phyloP scores from a whole-genome alignment of 2,888 invertebrate species.

The Brachypterus glaber region DNA sequence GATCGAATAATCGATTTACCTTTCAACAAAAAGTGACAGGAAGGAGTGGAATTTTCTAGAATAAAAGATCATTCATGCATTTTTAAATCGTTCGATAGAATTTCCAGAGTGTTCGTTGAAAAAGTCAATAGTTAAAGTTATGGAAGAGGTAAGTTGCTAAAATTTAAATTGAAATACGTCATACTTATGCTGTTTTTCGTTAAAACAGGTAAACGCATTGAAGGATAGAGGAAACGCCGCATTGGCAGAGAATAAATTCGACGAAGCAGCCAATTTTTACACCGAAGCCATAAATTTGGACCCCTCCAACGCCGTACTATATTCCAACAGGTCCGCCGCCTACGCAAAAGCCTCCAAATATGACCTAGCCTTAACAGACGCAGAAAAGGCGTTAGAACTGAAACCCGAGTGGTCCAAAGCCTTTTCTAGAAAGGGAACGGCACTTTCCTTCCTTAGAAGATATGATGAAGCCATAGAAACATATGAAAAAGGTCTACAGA shows the following conservation, averaged over 20 bases:
- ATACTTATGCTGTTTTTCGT: too few relatives aligned
- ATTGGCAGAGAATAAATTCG: slow-evolving; percentile 63
- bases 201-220: slow-evolving; percentile 72
- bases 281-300: slow-evolving; percentile 74
- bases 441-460: slow-evolving; percentile 65
- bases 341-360: slow-evolving; percentile 73
- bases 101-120: too few relatives aligned
- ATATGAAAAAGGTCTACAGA: slow-evolving; percentile 62
- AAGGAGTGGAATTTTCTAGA: too few relatives aligned
- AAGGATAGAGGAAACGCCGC: slow-evolving; percentile 86
- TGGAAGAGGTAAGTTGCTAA: too few relatives aligned
- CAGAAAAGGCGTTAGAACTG: slow-evolving; percentile 68
- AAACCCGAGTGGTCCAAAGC: slow-evolving; percentile 84
- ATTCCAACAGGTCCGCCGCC: slow-evolving; percentile 86
- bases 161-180: too few relatives aligned
- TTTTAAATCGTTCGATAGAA: too few relatives aligned
- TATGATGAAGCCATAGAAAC: slow-evolving; percentile 66
- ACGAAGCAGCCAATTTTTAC: slow-evolving; percentile 71
- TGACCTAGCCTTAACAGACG: slow-evolving; percentile 69
- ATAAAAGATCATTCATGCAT: too few relatives aligned
- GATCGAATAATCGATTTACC: too few relatives aligned
- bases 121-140: too few relatives aligned
- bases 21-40: too few relatives aligned
- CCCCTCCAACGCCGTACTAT: slow-evolving; percentile 75
- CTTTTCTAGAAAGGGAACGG: slow-evolving; percentile 82